These are phyloP conservation scores for Phengaris arion DNA, from an alignment of 2,888 invertebrate species.

Conservation along the genomic window DNA sequence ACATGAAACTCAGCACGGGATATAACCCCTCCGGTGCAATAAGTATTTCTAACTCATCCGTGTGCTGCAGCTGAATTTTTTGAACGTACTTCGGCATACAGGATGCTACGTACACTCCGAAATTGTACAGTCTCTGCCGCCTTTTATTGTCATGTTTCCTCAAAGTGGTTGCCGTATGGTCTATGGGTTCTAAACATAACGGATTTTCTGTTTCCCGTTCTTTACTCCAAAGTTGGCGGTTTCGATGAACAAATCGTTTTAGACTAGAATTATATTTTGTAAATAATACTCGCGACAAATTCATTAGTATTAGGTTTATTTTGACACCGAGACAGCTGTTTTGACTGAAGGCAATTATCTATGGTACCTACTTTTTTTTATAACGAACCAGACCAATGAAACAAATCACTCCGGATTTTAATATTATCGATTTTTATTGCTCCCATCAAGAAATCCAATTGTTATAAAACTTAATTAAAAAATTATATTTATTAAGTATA, in stretches of 20 bases:
- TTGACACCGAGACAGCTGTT: neutral
- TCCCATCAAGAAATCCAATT: too few species aligned
- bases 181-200: constrained; percentile 54
- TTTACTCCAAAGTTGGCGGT: constrained; percentile 31
- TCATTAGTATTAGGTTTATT: constrained; percentile 1
- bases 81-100: constrained; percentile 70
- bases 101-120: constrained; percentile 65
- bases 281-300: neutral
- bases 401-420: too few species aligned
- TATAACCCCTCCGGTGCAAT: constrained; percentile 62
- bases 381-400: too few species aligned
- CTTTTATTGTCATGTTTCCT: constrained; percentile 56
- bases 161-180: constrained; percentile 50
- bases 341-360: neutral
- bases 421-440: too few species aligned
- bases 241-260: constrained; percentile 36
- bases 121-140: constrained; percentile 63
- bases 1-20: constrained; percentile 59
- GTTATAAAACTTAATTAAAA: too few species aligned
- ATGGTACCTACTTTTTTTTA: neutral
- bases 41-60: constrained; percentile 63
- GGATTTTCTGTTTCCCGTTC: constrained; percentile 46
- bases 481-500: too few species aligned
- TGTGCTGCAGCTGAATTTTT: constrained; percentile 64
- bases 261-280: constrained; percentile 14